A percentile compares a stretch with the other conserved stretches of the same genome.
phyloP scores from a whole-genome alignment of 2,797 vertebrate genomes.

The Buceros bicornis region DNA sequence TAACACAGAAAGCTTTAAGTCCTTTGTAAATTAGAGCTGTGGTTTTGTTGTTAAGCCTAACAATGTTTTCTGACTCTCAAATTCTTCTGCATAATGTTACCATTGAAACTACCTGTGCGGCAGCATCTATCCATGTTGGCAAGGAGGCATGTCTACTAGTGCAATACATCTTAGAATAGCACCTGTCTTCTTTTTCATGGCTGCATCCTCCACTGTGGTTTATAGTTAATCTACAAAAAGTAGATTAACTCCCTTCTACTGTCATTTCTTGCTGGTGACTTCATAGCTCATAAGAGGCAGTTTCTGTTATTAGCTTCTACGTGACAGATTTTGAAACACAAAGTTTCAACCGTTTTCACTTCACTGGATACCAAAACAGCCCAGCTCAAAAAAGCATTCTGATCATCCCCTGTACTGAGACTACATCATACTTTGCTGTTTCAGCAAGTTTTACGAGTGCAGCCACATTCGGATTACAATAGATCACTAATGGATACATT shows the following conservation, averaged over 20 bases:
- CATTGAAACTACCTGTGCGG: neutral
- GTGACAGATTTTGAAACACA: neutral
- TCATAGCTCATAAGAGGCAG: neutral
- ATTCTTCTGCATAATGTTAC: neutral
- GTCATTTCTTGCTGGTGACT: neutral
- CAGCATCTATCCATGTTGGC: fast-evolving
- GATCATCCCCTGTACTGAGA: neutral
- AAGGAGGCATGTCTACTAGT: neutral
- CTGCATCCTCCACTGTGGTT: neutral
- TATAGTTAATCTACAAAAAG: neutral
- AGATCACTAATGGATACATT: neutral
- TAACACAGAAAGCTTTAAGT: neutral
- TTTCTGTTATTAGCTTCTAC: neutral
- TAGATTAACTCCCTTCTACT: neutral
- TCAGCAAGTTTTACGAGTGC: neutral
- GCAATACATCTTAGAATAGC: neutral
- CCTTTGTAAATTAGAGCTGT: neutral
- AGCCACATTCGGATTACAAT: neutral
- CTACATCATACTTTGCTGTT: neutral
- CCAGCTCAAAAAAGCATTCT: neutral
- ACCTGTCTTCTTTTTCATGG: neutral
- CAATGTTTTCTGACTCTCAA: neutral
- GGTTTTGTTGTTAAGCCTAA: neutral
- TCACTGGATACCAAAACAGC: neutral
- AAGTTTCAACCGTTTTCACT: neutral